Evolutionary conservation across 2,888 invertebrate genomes (phyloP).

Genomic region (Drosophila trichaetosa): DNA sequence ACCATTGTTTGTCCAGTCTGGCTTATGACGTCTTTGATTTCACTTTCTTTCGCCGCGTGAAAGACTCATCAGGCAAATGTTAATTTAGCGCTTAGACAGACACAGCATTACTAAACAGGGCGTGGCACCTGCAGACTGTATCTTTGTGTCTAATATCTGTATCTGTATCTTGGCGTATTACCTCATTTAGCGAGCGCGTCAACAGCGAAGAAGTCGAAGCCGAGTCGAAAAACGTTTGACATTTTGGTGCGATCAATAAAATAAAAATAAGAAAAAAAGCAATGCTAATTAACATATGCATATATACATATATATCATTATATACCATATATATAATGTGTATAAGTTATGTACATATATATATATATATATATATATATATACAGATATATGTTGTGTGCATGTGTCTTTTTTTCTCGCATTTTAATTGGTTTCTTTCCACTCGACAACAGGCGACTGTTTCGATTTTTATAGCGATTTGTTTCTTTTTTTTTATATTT

Average conservation of each 20-base stretch:
- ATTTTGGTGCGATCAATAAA: slow-evolving; percentile 79
- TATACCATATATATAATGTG: slow-evolving; percentile 32
- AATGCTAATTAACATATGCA: slow-evolving; percentile 77
- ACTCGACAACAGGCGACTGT: slow-evolving; percentile 69
- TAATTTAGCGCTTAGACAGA: slow-evolving; percentile 60
- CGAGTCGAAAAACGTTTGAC: slow-evolving; percentile 75
- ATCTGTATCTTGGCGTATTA: slow-evolving; percentile 51
- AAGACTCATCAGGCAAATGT: slow-evolving; percentile 61
- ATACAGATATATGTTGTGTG: slow-evolving; percentile 23
- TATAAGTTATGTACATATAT: slow-evolving; percentile 18
- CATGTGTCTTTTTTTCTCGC: slow-evolving; percentile 44
- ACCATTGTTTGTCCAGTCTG: too few relatives aligned
- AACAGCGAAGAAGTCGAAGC: slow-evolving; percentile 33
- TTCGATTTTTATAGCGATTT: slow-evolving; percentile 45
- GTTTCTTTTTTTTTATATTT: slow-evolving; percentile 25
- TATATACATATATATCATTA: slow-evolving; percentile 40
- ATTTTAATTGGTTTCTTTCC: slow-evolving; percentile 78
- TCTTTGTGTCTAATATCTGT: background rate
- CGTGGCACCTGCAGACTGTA: slow-evolving; percentile 41
- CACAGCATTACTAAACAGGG: slow-evolving; percentile 39
- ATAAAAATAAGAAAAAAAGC: slow-evolving; percentile 55
- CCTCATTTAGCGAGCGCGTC: slow-evolving; percentile 66
- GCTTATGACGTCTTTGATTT: slow-evolving; percentile 52
- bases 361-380: slow-evolving; percentile 14
- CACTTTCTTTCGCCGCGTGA: slow-evolving; percentile 56